Evolutionary conservation across 2,797 vertebrate genomes (phyloP).

Genomic region (Gadopsis marmoratus): DNA sequence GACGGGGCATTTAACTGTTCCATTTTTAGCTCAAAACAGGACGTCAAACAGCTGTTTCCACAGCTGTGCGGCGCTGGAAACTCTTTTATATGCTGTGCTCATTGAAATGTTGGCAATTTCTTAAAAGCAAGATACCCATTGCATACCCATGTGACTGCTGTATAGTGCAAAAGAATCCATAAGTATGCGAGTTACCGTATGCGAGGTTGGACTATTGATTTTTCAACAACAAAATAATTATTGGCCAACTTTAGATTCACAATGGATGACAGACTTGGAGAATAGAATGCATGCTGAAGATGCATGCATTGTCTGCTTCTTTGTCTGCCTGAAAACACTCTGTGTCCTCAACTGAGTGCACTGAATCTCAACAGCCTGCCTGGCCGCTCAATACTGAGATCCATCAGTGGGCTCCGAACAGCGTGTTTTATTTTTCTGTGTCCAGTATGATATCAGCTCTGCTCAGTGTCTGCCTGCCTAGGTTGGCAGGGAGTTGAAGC

Average conservation of each 20-base stretch:
- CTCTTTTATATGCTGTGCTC: background rate
- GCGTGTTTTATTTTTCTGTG: conserved; percentile 34
- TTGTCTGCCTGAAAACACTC: conserved; percentile 64
- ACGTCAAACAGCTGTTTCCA: background rate
- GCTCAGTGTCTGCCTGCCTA: conserved; percentile 28
- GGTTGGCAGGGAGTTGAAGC: conserved; percentile 6
- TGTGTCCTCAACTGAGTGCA: conserved; percentile 45
- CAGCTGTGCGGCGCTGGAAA: background rate
- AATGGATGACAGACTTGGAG: conserved; percentile 33
- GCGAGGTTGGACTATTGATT: conserved; percentile 44
- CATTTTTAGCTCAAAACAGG: conserved; percentile 23
- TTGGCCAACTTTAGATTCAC: conserved; percentile 42
- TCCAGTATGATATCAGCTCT: conserved; percentile 28
- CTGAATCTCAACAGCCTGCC: conserved; percentile 31
- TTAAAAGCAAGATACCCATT: background rate
- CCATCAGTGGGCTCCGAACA: conserved; percentile 25
- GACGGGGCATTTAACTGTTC: conserved; percentile 6
- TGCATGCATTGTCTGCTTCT: conserved; percentile 37
- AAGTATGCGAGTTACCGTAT: conserved; percentile 3
- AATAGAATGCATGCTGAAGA: conserved; percentile 54
- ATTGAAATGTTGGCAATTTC: background rate
- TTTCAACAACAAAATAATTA: conserved; percentile 33
- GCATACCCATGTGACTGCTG: conserved; percentile 1
- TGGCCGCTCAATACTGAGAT: conserved; percentile 28
- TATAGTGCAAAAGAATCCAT: conserved; percentile 23